Evolutionary conservation across 1,140 invertebrate species (phyloP).

Genomic region (Lepidurus couesii): DNA sequence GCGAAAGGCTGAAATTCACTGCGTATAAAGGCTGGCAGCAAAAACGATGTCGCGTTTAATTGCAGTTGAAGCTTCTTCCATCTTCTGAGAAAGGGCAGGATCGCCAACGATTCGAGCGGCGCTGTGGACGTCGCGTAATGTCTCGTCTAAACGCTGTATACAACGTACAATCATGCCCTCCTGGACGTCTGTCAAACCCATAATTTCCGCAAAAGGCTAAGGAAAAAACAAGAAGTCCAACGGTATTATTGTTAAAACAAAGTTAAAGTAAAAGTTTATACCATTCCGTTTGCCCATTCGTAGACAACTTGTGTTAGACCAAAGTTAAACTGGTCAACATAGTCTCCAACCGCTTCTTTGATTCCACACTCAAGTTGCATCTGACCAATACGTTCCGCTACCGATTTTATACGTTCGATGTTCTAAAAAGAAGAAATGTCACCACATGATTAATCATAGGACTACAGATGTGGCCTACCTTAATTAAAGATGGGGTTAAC

Average conservation of each 20-base stretch:
- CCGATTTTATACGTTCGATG: slow-evolving; percentile 54
- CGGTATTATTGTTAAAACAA: background rate
- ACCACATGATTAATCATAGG: background rate
- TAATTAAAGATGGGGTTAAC: slow-evolving; percentile 51
- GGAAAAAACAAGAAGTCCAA: slow-evolving; percentile 38
- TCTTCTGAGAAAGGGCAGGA: slow-evolving; percentile 81
- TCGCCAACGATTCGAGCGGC: slow-evolving; percentile 91
- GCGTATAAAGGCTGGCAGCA: slow-evolving; percentile 90
- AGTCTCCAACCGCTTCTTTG: slow-evolving; percentile 48
- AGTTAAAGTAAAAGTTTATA: slow-evolving; percentile 43
- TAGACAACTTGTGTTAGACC: slow-evolving; percentile 88
- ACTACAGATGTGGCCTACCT: slow-evolving; percentile 42
- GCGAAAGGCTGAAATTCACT: slow-evolving; percentile 39
- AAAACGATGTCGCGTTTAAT: slow-evolving; percentile 99
- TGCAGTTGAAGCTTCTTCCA: slow-evolving; percentile 86
- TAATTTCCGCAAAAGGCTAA: slow-evolving; percentile 86
- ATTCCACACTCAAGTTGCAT: slow-evolving; percentile 53
- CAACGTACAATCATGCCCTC: slow-evolving; percentile 97
- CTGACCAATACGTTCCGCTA: slow-evolving; percentile 51
- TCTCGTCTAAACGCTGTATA: slow-evolving; percentile 93
- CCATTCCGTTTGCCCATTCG: slow-evolving; percentile 87
- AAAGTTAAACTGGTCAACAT: slow-evolving; percentile 73
- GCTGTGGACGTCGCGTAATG: slow-evolving; percentile 82
- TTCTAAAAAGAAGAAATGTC: slow-evolving; percentile 33
- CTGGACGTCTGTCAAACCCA: slow-evolving; percentile 86